A percentile compares a stretch with the other conserved stretches of the same genome.
These are phyloP conservation scores for Labroides dimidiatus DNA, from an alignment of 2,797 vertebrate genomes.

Conservation along the genomic window DNA sequence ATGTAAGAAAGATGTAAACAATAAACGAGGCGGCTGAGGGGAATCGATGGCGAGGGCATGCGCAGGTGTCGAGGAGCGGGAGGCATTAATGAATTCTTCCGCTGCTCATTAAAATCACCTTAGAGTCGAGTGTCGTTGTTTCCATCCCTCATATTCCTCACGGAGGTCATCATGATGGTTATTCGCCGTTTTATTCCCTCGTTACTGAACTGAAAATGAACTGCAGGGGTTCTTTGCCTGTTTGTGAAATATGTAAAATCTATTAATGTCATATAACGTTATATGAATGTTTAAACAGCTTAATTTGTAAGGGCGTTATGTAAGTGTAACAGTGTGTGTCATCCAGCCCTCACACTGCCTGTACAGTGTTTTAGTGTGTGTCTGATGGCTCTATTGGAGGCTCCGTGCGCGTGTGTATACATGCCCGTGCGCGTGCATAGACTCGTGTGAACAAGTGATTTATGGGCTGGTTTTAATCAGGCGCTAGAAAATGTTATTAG, in stretches of 20 bases:
- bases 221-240: not conserved
- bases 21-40: constrained; percentile 9
- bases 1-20: constrained; percentile 38
- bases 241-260: constrained; percentile 23
- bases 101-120: constrained; percentile 38
- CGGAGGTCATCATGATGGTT: constrained; percentile 42
- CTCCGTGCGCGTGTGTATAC: constrained; percentile 2
- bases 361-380: constrained; percentile 49
- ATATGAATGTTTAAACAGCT: constrained; percentile 30
- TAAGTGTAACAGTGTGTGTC: not conserved
- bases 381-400: constrained; percentile 55
- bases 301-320: constrained; percentile 46
- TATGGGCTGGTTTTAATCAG: constrained; percentile 81
- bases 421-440: constrained; percentile 18
- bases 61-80: constrained; percentile 8
- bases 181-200: constrained; percentile 52
- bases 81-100: constrained; percentile 42
- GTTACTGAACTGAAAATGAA: constrained; percentile 37
- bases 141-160: constrained; percentile 32
- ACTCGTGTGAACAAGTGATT: constrained; percentile 69
- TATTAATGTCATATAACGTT: constrained; percentile 15
- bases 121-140: constrained; percentile 12
- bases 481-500: constrained; percentile 79
- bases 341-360: constrained; percentile 30
- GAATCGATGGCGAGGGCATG: constrained; percentile 26